phyloP scores from a whole-genome alignment of 1,140 invertebrate genomes.

The Zaprionus davidi region DNA sequence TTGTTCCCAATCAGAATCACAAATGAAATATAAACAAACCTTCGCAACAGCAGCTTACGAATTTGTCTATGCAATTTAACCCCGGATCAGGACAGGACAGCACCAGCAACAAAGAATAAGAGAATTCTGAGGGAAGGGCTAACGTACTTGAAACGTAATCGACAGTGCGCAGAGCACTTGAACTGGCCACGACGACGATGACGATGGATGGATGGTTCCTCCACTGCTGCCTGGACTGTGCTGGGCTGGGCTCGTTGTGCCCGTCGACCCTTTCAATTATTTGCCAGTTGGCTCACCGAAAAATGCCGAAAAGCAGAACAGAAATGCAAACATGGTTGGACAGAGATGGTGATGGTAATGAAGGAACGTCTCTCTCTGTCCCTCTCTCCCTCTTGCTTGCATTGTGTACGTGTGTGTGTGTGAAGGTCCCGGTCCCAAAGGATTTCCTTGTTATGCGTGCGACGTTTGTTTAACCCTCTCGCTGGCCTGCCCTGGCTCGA shows the following conservation, averaged over 20 bases:
- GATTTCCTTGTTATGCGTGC: constrained; percentile 82
- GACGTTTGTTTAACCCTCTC: constrained; percentile 77
- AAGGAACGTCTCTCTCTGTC: constrained; percentile 38
- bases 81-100: constrained; percentile 42
- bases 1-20: constrained; percentile 69
- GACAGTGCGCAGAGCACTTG: constrained; percentile 74
- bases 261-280: constrained; percentile 76
- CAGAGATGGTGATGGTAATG: constrained; percentile 52
- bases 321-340: constrained; percentile 71
- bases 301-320: constrained; percentile 78
- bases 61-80: constrained; percentile 76
- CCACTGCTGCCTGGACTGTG: constrained; percentile 16
- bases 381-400: constrained; percentile 16
- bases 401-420: constrained; percentile 57
- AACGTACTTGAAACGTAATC: constrained; percentile 78
- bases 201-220: constrained; percentile 15
- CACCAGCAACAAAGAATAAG: not conserved
- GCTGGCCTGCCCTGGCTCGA: not conserved
- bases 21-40: constrained; percentile 76
- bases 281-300: constrained; percentile 67
- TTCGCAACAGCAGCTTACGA: constrained; percentile 42
- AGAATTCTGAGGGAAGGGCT: constrained; percentile 19
- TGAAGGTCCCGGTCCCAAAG: constrained; percentile 72
- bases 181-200: constrained; percentile 60
- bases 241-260: not conserved